Evolutionary conservation across 2,888 invertebrate genomes (phyloP).

Genomic region (Parascotia fuliginaria): DNA sequence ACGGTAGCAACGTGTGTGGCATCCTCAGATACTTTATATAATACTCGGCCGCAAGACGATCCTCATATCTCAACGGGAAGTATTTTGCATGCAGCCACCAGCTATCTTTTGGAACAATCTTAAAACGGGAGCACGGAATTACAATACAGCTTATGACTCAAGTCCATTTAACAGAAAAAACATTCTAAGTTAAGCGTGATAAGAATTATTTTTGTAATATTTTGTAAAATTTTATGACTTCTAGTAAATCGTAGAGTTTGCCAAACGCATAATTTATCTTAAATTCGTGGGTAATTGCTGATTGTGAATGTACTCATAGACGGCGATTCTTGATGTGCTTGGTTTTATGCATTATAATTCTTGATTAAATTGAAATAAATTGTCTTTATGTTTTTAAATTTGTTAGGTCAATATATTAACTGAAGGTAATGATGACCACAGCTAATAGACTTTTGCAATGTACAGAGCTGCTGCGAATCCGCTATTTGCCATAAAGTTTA

Average conservation of each 20-base stretch:
- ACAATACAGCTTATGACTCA: slow-evolving; percentile 40
- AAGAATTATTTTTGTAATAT: slow-evolving; percentile 28
- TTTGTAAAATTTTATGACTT: slow-evolving; percentile 25
- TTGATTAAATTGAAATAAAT: neutral
- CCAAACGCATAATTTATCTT: slow-evolving; percentile 77
- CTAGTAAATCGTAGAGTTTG: slow-evolving; percentile 34
- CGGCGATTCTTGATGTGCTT: slow-evolving; percentile 62
- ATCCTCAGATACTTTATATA: slow-evolving; percentile 73
- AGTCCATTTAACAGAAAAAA: slow-evolving; percentile 14
- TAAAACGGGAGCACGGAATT: slow-evolving; percentile 67
- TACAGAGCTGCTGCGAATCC: no score
- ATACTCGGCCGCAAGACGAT: slow-evolving; percentile 72
- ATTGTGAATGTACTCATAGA: slow-evolving; percentile 60
- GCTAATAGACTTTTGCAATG: no score
- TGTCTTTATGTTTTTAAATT: slow-evolving; percentile 27
- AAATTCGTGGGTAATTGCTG: slow-evolving; percentile 72
- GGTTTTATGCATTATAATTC: slow-evolving; percentile 65
- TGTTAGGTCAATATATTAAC: slow-evolving; percentile 37
- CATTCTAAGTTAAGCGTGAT: slow-evolving; percentile 9
- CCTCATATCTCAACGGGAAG: slow-evolving; percentile 82
- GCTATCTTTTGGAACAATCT: slow-evolving; percentile 82
- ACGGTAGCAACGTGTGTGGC: slow-evolving; percentile 77
- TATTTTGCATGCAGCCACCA: slow-evolving; percentile 81
- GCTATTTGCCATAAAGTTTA: no score
- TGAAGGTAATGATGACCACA: no score